A percentile compares a stretch with the other conserved stretches of the same genome.
Conservation (phyloP, 2,888 invertebrate species). For the Xanthostigma xanthostigma region DNA sequence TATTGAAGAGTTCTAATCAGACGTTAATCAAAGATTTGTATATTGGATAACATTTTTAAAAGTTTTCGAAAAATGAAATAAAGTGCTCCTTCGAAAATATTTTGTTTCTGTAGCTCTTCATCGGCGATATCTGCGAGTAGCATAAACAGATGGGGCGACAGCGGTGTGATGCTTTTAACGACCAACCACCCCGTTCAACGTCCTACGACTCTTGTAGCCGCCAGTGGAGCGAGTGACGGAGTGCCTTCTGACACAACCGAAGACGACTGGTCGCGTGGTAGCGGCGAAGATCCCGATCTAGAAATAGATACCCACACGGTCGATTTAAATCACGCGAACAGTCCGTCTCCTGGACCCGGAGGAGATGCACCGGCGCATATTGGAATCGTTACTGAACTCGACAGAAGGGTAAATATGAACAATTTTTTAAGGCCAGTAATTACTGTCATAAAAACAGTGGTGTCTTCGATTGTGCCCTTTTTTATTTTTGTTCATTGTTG, state of each 20-base stretch:
- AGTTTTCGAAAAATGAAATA: too few species aligned
- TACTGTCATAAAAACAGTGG: too few species aligned
- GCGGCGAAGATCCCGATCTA: conserved; percentile 49
- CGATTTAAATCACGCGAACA: conserved; percentile 7
- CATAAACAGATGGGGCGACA: conserved; percentile 20
- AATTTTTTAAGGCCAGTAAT: too few species aligned
- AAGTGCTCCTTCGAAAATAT: neutral
- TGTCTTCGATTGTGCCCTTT: too few species aligned
- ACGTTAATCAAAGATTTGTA: too few species aligned
- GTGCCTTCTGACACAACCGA: conserved; percentile 47
- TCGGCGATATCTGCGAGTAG: conserved; percentile 24
- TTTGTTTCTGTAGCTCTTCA: conserved; percentile 19
- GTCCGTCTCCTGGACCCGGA: conserved; percentile 8
- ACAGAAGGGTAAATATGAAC: conserved; percentile 34
- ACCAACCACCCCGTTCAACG: conserved; percentile 12
- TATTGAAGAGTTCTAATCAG: too few species aligned
- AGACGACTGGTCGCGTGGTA: conserved; percentile 56
- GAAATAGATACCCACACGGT: conserved; percentile 33
- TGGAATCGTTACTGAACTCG: conserved; percentile 46
- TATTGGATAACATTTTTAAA: too few species aligned
- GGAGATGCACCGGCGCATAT: conserved; percentile 9
- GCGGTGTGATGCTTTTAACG: conserved; percentile 19
- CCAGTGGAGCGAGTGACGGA: conserved; percentile 36
- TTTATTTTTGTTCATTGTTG: too few species aligned
- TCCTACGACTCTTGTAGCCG: conserved; percentile 18